A percentile compares a stretch with the other conserved stretches of the same genome.
Evolutionary conservation across 2,113 vertebrate genomes (phyloP).

Genomic region (Pygoscelis antarcticus): DNA sequence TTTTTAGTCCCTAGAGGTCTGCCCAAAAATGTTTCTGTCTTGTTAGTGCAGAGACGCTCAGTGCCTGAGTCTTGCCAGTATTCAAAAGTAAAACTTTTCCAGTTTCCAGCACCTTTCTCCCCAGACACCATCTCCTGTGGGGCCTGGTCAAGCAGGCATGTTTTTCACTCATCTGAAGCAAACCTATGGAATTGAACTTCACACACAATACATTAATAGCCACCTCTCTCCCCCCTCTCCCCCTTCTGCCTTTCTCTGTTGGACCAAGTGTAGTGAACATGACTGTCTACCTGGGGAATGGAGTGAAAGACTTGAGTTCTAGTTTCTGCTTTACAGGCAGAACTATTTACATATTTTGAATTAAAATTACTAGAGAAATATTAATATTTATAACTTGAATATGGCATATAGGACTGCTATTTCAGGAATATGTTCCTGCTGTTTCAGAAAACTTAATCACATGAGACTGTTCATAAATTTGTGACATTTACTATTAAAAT

Average conservation of each 20-base stretch:
- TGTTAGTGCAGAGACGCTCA: background rate
- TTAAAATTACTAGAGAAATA: background rate
- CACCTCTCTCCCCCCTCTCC: rapidly evolving
- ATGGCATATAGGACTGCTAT: background rate
- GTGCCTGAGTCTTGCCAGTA: background rate
- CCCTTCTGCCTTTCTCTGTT: background rate
- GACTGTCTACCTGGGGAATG: background rate
- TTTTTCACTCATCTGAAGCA: background rate
- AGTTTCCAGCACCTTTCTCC: background rate
- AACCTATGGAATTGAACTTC: background rate
- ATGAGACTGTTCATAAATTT: background rate
- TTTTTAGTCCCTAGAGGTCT: background rate
- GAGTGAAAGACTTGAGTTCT: background rate
- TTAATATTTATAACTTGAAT: background rate
- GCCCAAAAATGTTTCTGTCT: background rate
- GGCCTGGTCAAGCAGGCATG: background rate
- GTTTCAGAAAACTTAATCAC: background rate
- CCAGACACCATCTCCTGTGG: background rate
- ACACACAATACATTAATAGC: background rate
- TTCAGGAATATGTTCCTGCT: background rate
- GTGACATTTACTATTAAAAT: background rate
- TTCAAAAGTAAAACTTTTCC: background rate
- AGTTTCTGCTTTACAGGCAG: background rate
- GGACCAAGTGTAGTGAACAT: background rate
- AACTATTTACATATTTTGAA: background rate